Evolutionary conservation across 2,888 invertebrate species (phyloP).

Genomic region (Agrochola lychnidis): DNA sequence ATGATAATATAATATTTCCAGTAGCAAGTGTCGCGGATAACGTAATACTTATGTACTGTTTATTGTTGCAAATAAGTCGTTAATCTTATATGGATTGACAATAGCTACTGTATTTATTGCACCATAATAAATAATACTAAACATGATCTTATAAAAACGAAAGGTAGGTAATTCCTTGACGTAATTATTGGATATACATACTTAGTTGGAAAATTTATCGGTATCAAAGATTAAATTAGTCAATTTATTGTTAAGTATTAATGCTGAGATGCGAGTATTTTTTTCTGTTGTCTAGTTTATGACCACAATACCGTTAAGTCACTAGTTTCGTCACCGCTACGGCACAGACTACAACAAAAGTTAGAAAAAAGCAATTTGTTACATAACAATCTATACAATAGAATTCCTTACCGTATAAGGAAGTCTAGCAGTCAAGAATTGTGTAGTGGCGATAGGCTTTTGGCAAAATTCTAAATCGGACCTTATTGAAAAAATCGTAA

Average conservation of each 20-base stretch:
- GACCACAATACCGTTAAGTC: not conserved
- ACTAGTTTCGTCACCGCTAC: not conserved
- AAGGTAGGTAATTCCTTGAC: not conserved
- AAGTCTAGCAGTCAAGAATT: conserved; percentile 19
- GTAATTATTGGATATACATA: not conserved
- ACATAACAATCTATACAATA: not conserved
- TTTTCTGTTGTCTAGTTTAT: no score
- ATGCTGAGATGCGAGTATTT: not conserved
- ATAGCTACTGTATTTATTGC: conserved; percentile 40
- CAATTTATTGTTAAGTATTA: not conserved
- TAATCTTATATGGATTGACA: conserved; percentile 22
- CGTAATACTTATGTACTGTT: conserved; percentile 36
- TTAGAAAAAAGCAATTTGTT: conserved; percentile 2
- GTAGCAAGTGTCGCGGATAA: conserved; percentile 42
- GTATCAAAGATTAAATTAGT: not conserved
- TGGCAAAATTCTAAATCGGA: not conserved
- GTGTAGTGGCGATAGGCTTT: not conserved
- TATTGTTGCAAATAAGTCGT: conserved; percentile 28
- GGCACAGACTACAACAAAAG: not conserved
- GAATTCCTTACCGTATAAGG: not conserved
- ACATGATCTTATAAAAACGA: conserved; percentile 4
- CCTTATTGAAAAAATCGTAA: not conserved
- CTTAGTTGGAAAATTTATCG: not conserved
- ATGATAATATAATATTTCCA: conserved; percentile 26
- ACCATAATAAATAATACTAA: conserved; percentile 4